Evolutionary conservation across 2,113 vertebrate species (phyloP).

Genomic region (Perognathus longimembris): DNA sequence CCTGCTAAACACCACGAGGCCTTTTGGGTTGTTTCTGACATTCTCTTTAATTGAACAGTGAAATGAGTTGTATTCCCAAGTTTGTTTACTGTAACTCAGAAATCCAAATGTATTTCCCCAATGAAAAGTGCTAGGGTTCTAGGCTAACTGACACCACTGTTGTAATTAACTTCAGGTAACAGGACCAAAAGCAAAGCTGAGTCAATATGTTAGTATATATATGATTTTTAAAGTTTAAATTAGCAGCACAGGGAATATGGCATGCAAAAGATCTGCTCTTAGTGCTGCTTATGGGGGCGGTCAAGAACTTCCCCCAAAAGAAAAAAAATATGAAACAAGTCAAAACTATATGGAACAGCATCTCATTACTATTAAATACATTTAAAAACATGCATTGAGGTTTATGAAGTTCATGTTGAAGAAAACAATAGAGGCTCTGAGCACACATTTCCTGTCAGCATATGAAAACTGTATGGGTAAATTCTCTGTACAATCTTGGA

Average conservation of each 20-base stretch:
- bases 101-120: not conserved
- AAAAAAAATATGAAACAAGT: not conserved
- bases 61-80: not conserved
- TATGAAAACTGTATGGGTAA: not conserved
- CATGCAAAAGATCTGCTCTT: no score
- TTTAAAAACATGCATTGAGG: not conserved
- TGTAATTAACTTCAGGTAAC: not conserved
- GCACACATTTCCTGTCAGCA: not conserved
- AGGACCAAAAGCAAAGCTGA: not conserved
- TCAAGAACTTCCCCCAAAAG: no score
- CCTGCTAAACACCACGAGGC: not conserved
- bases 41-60: not conserved
- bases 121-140: not conserved
- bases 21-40: not conserved
- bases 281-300: no score
- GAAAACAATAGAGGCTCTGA: not conserved
- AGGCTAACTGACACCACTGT: not conserved
- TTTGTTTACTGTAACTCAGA: not conserved
- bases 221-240: not conserved
- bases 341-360: not conserved
- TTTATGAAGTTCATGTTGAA: not conserved
- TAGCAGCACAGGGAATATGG: no score
- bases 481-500: not conserved
- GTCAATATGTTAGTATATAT: not conserved
- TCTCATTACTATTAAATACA: not conserved